Evolutionary conservation across 2,888 invertebrate genomes (phyloP), one percentile per base, ranked within the genome.

Genomic region (Lasioglossum calceatum): DNA sequence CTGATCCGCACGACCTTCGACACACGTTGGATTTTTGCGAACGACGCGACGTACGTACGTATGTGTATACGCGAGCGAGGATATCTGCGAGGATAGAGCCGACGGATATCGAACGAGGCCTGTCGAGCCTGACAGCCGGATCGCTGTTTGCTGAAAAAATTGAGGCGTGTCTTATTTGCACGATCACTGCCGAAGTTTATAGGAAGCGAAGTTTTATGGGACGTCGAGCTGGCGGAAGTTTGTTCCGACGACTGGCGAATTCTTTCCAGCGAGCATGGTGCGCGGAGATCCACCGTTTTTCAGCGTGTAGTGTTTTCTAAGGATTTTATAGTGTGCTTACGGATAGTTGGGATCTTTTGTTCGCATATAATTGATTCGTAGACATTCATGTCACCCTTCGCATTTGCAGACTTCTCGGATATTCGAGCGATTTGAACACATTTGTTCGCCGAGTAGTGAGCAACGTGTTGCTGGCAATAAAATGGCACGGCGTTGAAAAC

Each of bases 91-190:
- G 54, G 54, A 54, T 54, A 10, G 54, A 54, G n/a, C 8, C 54
- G 54, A 54, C 54, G 23, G n/a, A 54, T 54, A 54, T 54, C 54
- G 54, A 54, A 54, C 54, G 54, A 54, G 54, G 54, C 54, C 54
- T 54, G 54, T 54, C 54, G 23, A n/a, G n/a, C n/a, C 3, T 54
- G 54, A 54, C 54, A 54, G n/a, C 54, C 54, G 54, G 54, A 54
- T 54, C 54, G 54, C 1, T 54, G 54, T 54, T 54, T 54, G 54
- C 10, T n/a, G 54, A 54, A 54, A 54, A 54, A 54, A 54, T 54
- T 54, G 54, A 54, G 54, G 54, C 54, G 54, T 54, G 54, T 54
- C 54, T 54, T 54, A 54, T 54, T 54, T 54, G 54, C 54, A n/a
- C 54, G 54, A 54, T 54, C 54, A n/a, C 54, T n/a, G 54, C 54